phyloP scores from a whole-genome alignment of 2,888 invertebrate genomes.

The Anthrax anthrax region DNA sequence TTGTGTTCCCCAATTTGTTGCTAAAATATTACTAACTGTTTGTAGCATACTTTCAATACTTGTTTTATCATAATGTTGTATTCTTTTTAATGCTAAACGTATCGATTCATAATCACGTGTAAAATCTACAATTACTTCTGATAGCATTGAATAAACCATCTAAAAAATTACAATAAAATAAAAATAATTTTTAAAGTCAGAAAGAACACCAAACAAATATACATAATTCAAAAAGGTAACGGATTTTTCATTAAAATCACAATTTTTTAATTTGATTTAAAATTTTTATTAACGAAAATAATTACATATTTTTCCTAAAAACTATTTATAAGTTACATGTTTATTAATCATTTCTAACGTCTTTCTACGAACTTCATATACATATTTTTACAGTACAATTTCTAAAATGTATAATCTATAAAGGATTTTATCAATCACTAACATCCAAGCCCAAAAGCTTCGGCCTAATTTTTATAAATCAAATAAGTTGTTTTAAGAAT shows the following conservation, averaged over 20 bases:
- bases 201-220: background rate
- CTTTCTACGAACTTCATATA: no score
- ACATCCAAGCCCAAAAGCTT: no score
- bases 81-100: conserved; percentile 54
- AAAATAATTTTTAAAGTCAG: background rate
- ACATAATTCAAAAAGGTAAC: no score
- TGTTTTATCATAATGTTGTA: conserved; percentile 79
- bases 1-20: conserved; percentile 81
- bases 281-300: no score
- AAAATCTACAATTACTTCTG: conserved; percentile 60
- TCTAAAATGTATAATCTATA: no score
- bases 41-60: conserved; percentile 66
- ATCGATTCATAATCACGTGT: conserved; percentile 78
- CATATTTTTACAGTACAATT: no score
- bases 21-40: conserved; percentile 62
- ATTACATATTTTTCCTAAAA: background rate
- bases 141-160: conserved; percentile 24
- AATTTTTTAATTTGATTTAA: background rate
- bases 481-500: no score
- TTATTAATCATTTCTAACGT: no score
- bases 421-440: no score
- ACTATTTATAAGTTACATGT: conserved; percentile 1
- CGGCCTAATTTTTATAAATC: no score
- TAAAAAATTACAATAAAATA: conserved; percentile 9
- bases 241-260: no score